Conservation (phyloP, 2,797 vertebrate genomes). For the Antrozous pallidus region DNA sequence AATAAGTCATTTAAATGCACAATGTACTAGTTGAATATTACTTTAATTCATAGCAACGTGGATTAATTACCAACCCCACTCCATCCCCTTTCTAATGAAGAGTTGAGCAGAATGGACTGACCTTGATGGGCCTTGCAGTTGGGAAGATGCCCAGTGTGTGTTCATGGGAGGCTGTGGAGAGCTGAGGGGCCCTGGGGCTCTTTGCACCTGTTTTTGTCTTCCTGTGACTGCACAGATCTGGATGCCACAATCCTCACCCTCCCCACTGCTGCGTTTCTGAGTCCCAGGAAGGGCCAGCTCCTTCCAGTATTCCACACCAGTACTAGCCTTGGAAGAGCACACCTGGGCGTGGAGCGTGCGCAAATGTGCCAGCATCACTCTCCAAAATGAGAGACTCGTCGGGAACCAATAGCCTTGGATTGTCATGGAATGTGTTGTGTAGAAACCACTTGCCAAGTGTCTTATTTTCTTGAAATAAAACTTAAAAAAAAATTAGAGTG, state of each 20-base stretch:
- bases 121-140: neutral
- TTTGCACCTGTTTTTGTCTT: neutral
- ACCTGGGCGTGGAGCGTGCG: fast-evolving
- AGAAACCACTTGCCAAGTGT: neutral
- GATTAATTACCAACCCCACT: slow-evolving; percentile 55
- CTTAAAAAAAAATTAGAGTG: slow-evolving; percentile 5
- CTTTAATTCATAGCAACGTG: slow-evolving; percentile 73
- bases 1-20: slow-evolving; percentile 77
- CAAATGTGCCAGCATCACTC: fast-evolving
- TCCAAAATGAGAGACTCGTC: neutral
- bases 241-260: neutral
- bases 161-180: neutral
- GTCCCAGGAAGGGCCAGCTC: neutral
- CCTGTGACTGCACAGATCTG: neutral
- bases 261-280: neutral
- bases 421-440: neutral
- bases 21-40: slow-evolving; percentile 72
- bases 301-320: neutral
- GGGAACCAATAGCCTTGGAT: neutral
- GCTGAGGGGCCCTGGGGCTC: neutral
- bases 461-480: slow-evolving; percentile 23
- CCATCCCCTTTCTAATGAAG: slow-evolving; percentile 65
- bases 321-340: neutral
- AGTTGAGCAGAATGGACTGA: slow-evolving; percentile 34
- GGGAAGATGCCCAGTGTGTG: neutral